Conservation (phyloP, 2,888 invertebrate species). For the Pheosia tremula region DNA sequence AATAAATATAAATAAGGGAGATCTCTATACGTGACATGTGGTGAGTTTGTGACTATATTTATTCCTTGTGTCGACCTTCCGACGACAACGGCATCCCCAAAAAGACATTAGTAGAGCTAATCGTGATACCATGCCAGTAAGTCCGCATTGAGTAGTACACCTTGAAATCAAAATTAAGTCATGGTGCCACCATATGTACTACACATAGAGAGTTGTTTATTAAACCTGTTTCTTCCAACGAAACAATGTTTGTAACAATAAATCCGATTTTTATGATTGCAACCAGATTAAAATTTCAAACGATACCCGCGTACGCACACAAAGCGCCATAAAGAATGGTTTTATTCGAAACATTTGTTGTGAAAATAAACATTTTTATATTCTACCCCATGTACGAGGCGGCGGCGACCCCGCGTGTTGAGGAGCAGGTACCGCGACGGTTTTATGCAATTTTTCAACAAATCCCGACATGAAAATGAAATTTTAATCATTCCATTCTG, state of each 20-base stretch:
- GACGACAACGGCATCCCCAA: no score
- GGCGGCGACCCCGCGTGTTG: no score
- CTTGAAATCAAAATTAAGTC: not conserved
- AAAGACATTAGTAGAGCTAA: no score
- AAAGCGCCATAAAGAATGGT: not conserved
- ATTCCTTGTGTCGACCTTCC: no score
- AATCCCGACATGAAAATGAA: not conserved
- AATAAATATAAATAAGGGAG: no score
- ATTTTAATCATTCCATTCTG: not conserved
- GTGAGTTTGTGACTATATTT: no score
- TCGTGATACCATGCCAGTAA: no score
- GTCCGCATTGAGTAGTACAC: no score
- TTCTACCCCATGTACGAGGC: not conserved
- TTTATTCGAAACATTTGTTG: conserved; percentile 2
- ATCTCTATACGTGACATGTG: no score
- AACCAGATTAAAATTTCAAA: conserved; percentile 6
- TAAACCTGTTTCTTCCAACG: conserved; percentile 10
- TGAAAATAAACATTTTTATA: conserved; percentile 7
- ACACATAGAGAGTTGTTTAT: not conserved
- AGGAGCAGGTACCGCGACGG: no score
- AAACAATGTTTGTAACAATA: conserved; percentile 17
- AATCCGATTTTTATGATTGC: conserved; percentile 1
- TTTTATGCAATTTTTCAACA: not conserved
- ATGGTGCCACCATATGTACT: not conserved
- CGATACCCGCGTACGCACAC: conserved; percentile 1